Conservation (phyloP, 2,113 vertebrate genomes). For the Mixornis gularis region DNA sequence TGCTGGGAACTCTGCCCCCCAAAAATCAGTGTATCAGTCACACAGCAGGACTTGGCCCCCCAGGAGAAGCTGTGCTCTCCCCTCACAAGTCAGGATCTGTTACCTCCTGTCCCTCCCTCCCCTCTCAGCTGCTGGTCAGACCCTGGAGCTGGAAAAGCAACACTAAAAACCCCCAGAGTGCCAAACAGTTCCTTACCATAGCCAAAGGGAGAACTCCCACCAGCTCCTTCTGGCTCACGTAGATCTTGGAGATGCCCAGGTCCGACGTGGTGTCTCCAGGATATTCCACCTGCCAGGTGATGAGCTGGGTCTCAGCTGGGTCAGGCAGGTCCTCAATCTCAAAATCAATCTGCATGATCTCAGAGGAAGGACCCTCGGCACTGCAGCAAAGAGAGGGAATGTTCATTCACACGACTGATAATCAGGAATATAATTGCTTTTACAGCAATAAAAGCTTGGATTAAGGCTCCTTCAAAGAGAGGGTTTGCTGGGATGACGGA, state of each 20-base stretch:
- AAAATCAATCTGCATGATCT: constrained; percentile 91
- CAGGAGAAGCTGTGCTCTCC: too few species aligned
- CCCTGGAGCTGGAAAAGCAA: not conserved
- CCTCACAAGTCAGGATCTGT: too few species aligned
- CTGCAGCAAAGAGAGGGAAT: constrained; percentile 36
- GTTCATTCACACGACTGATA: not conserved
- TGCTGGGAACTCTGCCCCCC: too few species aligned
- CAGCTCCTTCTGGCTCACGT: constrained; percentile 84
- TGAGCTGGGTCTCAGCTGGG: constrained; percentile 79
- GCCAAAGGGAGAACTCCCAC: constrained; percentile 84
- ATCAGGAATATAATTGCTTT: not conserved
- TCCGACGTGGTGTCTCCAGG: constrained; percentile 67
- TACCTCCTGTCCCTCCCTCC: too few species aligned
- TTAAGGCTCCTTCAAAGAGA: not conserved
- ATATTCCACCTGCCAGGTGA: constrained; percentile 90
- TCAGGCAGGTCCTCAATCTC: constrained; percentile 79
- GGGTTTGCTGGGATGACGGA: not conserved
- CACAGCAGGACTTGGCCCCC: too few species aligned
- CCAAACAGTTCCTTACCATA: constrained; percentile 77
- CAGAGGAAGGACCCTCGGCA: constrained; percentile 56
- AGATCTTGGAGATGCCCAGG: constrained; percentile 86
- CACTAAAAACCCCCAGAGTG: not conserved
- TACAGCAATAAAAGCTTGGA: not conserved
- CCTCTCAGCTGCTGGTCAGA: not conserved
- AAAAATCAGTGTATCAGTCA: too few species aligned